Percentiles rank a stretch among this genome's conserved stretches.
Evolutionary conservation across 2,888 invertebrate species (phyloP).

Genomic region (Apamea crenata): DNA sequence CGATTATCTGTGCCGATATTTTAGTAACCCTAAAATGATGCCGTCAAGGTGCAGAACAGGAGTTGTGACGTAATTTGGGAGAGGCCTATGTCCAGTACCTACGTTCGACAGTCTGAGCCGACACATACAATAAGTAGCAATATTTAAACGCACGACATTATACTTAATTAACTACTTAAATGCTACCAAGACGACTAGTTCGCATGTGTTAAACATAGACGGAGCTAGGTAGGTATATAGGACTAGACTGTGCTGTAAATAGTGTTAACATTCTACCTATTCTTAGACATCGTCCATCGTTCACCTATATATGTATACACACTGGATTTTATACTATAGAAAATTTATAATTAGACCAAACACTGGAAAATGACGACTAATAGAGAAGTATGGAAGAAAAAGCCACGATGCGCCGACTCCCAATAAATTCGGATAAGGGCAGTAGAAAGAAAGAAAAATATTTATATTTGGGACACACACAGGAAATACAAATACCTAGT

Average conservation of each 20-base stretch:
- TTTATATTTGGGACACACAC: too few relatives aligned
- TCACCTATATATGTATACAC: neutral
- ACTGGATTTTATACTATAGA: neutral
- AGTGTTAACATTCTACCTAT: neutral
- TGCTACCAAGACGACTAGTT: constrained; percentile 8
- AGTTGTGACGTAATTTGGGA: neutral
- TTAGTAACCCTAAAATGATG: neutral
- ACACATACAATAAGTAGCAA: constrained; percentile 4
- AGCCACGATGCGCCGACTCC: neutral
- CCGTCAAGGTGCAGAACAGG: neutral
- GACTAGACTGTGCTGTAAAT: constrained; percentile 3
- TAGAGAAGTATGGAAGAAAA: neutral
- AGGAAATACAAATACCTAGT: too few relatives aligned
- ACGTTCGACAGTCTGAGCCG: neutral
- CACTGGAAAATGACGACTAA: neutral
- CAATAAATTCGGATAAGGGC: neutral
- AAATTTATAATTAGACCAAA: neutral
- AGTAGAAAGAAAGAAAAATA: neutral
- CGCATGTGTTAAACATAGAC: constrained; percentile 9
- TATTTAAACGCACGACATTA: constrained; percentile 23
- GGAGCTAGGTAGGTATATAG: neutral
- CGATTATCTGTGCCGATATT: neutral
- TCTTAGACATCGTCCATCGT: neutral
- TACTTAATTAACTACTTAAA: constrained; percentile 15
- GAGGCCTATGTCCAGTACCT: neutral